phyloP scores from a whole-genome alignment of 2,888 invertebrate species.

The Zaprionus obscuricornis region DNA sequence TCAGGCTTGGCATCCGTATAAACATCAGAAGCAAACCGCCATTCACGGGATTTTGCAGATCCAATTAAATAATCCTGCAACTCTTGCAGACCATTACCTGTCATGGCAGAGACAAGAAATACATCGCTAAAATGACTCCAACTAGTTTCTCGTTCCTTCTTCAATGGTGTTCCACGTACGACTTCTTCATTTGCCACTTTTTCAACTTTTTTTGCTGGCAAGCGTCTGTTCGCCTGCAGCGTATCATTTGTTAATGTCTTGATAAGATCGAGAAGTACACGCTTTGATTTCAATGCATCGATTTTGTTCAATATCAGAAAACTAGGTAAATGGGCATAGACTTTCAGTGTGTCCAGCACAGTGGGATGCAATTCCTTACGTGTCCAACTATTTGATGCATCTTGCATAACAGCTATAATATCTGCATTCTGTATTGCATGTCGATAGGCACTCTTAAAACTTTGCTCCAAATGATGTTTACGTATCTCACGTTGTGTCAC shows the following conservation, averaged over 20 bases:
- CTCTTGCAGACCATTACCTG: conserved; percentile 89
- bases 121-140: conserved; percentile 94
- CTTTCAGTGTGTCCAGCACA: conserved; percentile 88
- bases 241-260: conserved; percentile 87
- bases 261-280: conserved; percentile 89
- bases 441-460: conserved; percentile 85
- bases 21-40: conserved; percentile 87
- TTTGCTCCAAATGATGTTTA: conserved; percentile 85
- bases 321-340: conserved; percentile 86
- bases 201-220: conserved; percentile 37
- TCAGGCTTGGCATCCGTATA: conserved; percentile 91
- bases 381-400: conserved; percentile 89
- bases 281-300: conserved; percentile 88
- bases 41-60: conserved; percentile 86
- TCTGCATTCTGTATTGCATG: conserved; percentile 87
- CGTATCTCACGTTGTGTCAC: conserved; percentile 87
- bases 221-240: conserved; percentile 80
- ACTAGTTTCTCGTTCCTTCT: conserved; percentile 80
- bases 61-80: conserved; percentile 84
- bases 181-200: background rate
- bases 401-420: conserved; percentile 93
- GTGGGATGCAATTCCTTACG: conserved; percentile 88
- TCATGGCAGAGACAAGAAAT: conserved; percentile 95
- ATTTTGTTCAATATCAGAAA: conserved; percentile 96
- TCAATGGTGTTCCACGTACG: conserved; percentile 32